Evolutionary conservation across 2,113 vertebrate genomes (phyloP), one percentile per base, ranked within the genome.

Genomic region (Mugil cephalus): DNA sequence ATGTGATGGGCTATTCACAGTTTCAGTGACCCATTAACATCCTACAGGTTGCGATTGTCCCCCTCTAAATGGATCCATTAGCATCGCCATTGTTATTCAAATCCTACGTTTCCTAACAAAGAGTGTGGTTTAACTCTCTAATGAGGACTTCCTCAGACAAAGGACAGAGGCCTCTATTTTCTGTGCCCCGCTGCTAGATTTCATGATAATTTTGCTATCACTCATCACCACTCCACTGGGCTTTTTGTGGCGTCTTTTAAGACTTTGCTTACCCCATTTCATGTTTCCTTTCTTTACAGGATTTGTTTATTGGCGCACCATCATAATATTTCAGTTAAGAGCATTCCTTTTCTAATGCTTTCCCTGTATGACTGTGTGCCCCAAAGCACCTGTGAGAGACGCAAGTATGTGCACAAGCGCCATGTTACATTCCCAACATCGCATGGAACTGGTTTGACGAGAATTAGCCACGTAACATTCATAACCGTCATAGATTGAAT

Each of bases 11-110:
- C 88, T 84, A 93, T 94, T 95, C 90, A 94, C 85, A 89, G 84
- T 88, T 86, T 88, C 91, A 91, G 87, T 87, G 91, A 93, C 87
- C 93, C 87, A 93, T 93, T 94, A 92, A 89, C 90, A 91, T 88
- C 90, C 89, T 82, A 72, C 83, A 79, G 83, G 83, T 90, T 84
- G 34, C 68, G 77, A 90, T 96, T 95, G 90, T 94, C 65, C 76
- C 18, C 24, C 50, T 73, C 84, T 86, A 82, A 69, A 84, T 89
- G 72, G 81, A 82, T 36, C 61, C 85, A 95, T 93, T 94, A 93
- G 92, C 91, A 92, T 94, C 84, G 82, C 21, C 12, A 78, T 95
- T 95, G 92, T 95, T 67, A 92, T 90, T 93, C 82, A 94, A 96
- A 95, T 82, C 7, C 34, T 62, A 69, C 82, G 72, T 93, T 95